Evolutionary conservation across 1,140 invertebrate species (phyloP).

Genomic region (Oedothorax gibbosus): DNA sequence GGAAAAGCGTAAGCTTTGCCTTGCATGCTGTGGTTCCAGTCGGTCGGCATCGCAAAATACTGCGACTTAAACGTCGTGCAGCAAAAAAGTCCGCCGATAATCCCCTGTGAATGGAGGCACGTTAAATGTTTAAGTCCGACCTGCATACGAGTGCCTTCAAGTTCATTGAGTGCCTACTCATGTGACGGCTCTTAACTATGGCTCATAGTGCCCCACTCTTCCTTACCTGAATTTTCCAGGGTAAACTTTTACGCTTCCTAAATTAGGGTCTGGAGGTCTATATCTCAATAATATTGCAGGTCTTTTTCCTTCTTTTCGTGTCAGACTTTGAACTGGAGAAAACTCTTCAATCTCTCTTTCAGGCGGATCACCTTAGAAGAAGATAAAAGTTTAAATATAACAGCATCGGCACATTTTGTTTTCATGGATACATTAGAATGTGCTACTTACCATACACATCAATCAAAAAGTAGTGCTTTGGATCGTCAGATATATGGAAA

Average conservation of each 20-base stretch:
- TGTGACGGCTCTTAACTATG: no score
- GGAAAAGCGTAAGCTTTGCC: no score
- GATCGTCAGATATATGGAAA: slow-evolving; percentile 96
- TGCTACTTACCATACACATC: slow-evolving; percentile 81
- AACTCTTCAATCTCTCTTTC: slow-evolving; percentile 83
- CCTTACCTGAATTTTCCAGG: slow-evolving; percentile 71
- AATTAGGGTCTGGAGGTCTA: slow-evolving; percentile 71
- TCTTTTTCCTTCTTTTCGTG: slow-evolving; percentile 90
- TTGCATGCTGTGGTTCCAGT: no score
- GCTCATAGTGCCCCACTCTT: no score
- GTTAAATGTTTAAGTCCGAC: no score
- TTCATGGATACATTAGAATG: background rate
- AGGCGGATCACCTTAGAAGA: slow-evolving; percentile 34
- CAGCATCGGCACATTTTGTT: background rate
- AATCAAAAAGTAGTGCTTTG: slow-evolving; percentile 82
- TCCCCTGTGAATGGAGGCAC: no score
- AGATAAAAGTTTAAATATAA: background rate
- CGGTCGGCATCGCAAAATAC: no score
- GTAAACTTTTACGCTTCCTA: slow-evolving; percentile 73
- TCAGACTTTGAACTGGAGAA: slow-evolving; percentile 83
- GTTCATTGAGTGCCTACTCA: no score
- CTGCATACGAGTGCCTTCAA: no score
- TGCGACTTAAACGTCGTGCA: no score
- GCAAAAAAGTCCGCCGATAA: no score
- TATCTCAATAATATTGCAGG: slow-evolving; percentile 94